Evolutionary conservation across 2,888 invertebrate species (phyloP), one percentile per base, ranked within the genome.

Genomic region (Fissipunctia ypsillon): DNA sequence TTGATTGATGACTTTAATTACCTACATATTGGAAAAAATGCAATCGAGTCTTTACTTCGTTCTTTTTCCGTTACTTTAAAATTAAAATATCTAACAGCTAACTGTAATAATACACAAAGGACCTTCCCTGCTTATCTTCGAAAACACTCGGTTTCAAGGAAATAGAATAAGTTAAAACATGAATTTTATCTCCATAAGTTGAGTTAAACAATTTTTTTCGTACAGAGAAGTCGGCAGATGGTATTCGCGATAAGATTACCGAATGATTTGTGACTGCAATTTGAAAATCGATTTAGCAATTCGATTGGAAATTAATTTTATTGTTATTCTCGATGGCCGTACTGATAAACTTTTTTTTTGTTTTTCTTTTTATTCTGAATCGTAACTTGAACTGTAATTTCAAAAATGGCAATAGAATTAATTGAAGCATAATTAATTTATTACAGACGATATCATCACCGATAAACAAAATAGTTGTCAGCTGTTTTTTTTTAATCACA

Each of bases 251-350:
- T 87, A 87, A 83, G 78, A 77, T 78, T 73, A 80, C 61, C 69
- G 38, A 73, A 78, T 87, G 80, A 86, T 84, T 83, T 83, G 87
- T 87, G 66, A 76, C 63, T 77, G 60, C 72, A 48, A 80, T 86
- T 76, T 68, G 41, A 76, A 78, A 76, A 83, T 84, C 85, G 74
- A 84, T 78, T 86, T 69, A 69, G 63, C 66, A 48, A 74, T 67
- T 78, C 75, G 35, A 78, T 84, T 76, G 50, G 63, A 57, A 66
- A 81, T 76, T 78, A 63, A 72, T 74, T 83, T 59, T 76, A 76
- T 73, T 63, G 69, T 52, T 82, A 75, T 80, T 82, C 57, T 81
- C 61, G 69, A 69, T 65, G 22, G 65, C 19, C 25, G 43, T 45
- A 66, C 41, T 66, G 45, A 70, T 76, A 63, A n/a, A 3, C 3